A percentile compares a stretch with the other conserved stretches of the same genome.
Conservation (phyloP, 2,888 invertebrate species). For the Atethmia centrago region DNA sequence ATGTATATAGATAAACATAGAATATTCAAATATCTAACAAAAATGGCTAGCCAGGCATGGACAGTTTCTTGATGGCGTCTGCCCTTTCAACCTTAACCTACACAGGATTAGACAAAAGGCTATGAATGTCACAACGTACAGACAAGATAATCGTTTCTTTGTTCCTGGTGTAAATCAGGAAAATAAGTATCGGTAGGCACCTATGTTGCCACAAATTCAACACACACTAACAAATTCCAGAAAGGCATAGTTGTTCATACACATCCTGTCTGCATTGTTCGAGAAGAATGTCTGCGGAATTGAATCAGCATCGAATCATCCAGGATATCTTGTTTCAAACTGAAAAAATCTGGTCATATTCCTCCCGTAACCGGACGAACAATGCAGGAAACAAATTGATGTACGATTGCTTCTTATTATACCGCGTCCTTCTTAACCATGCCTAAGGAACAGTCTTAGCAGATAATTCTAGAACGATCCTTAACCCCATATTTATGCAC, state of each 20-base stretch:
- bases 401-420: neutral
- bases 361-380: neutral
- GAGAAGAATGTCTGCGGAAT: neutral
- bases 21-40: neutral
- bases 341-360: neutral
- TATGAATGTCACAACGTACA: constrained; percentile 3
- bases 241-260: neutral
- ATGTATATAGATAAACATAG: too few relatives aligned
- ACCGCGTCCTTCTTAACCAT: neutral
- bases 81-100: constrained; percentile 9
- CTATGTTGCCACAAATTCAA: neutral
- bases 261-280: neutral
- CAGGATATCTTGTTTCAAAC: neutral
- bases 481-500: too few relatives aligned
- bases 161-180: neutral
- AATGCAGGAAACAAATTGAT: neutral
- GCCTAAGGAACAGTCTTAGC: neutral
- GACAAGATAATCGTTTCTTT: neutral
- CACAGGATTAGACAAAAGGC: neutral
- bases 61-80: neutral
- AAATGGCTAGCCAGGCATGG: constrained; percentile 13
- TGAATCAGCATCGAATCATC: neutral
- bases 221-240: neutral
- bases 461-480: neutral
- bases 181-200: neutral